A percentile compares a stretch with the other conserved stretches of the same genome.
Conservation (phyloP, 1,140 invertebrate genomes). For the Cecropterus lyciades region DNA sequence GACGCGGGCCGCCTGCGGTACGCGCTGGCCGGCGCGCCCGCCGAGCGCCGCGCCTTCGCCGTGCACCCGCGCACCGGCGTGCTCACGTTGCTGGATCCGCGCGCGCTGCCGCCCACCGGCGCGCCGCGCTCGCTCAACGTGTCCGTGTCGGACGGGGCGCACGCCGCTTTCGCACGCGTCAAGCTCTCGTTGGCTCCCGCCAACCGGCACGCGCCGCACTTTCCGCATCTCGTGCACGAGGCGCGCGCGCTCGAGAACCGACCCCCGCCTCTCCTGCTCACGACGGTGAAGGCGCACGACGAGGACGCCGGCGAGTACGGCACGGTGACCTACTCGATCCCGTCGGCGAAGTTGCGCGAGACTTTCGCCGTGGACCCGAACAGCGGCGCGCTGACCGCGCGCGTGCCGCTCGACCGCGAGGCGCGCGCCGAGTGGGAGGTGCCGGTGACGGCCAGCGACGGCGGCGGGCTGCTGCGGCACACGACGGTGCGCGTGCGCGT, state of each 20-base stretch:
- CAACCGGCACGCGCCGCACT: slow-evolving; percentile 92
- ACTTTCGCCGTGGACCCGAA: slow-evolving; percentile 91
- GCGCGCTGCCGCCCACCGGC: slow-evolving; percentile 45
- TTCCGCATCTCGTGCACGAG: slow-evolving; percentile 90
- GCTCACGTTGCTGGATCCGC: slow-evolving; percentile 87
- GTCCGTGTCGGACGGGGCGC: slow-evolving; percentile 96
- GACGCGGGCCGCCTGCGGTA: slow-evolving; percentile 91
- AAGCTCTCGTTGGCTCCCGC: slow-evolving; percentile 92
- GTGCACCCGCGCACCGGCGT: slow-evolving; percentile 88
- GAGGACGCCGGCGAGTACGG: slow-evolving; percentile 93
- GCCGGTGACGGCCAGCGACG: slow-evolving; percentile 93
- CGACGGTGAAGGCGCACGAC: slow-evolving; percentile 91
- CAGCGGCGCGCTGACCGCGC: slow-evolving; percentile 92
- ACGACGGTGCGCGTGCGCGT: slow-evolving; percentile 91
- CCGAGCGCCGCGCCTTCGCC: slow-evolving; percentile 90
- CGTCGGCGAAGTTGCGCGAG: slow-evolving; percentile 90
- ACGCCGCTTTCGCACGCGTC: slow-evolving; percentile 92
- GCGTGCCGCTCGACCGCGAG: slow-evolving; percentile 92
- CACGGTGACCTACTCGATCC: slow-evolving; percentile 91
- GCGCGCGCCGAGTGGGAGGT: slow-evolving; percentile 89
- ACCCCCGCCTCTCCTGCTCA: slow-evolving; percentile 89
- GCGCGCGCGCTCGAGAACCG: slow-evolving; percentile 92
- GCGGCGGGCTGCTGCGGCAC: slow-evolving; percentile 92
- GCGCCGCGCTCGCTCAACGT: slow-evolving; percentile 87
- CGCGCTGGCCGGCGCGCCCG: slow-evolving; percentile 93